A percentile compares a stretch with the other conserved stretches of the same genome.
These are phyloP conservation scores for Typhlomys cinereus DNA, from an alignment of 2,113 vertebrate species.

Conservation along the genomic window DNA sequence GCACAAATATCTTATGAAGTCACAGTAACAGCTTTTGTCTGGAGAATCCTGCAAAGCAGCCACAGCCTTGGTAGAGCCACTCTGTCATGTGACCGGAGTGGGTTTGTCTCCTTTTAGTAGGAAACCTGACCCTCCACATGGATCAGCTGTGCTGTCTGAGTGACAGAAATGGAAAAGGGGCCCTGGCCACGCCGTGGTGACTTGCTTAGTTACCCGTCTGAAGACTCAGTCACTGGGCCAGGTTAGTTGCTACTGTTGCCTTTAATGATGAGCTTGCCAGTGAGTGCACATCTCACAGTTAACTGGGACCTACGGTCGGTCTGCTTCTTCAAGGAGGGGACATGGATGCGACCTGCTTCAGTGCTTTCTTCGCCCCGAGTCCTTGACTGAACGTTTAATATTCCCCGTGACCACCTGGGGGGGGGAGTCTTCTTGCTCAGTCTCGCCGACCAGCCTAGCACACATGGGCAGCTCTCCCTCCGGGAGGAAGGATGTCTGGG, in stretches of 20 bases:
- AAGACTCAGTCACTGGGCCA: slow-evolving; percentile 82
- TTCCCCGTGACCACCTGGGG: slow-evolving; percentile 89
- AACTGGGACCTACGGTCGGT: slow-evolving; percentile 87
- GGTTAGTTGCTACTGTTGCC: slow-evolving; percentile 85
- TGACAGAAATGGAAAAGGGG: slow-evolving; percentile 55
- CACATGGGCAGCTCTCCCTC: slow-evolving; percentile 95
- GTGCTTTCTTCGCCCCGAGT: slow-evolving; percentile 91
- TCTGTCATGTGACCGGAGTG: slow-evolving; percentile 29
- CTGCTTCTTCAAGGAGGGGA: slow-evolving; percentile 91
- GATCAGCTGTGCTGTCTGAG: slow-evolving; percentile 41
- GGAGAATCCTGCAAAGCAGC: slow-evolving; percentile 39
- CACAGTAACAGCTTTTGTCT: not conserved
- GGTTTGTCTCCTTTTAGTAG: slow-evolving; percentile 33
- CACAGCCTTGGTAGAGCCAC: not conserved
- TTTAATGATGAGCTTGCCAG: slow-evolving; percentile 89
- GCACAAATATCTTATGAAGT: not conserved
- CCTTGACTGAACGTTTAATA: slow-evolving; percentile 90
- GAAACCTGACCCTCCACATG: slow-evolving; percentile 21
- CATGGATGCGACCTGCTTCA: slow-evolving; percentile 89
- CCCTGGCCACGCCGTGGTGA: slow-evolving; percentile 64
- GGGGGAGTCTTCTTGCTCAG: slow-evolving; percentile 87
- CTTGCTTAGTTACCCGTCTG: slow-evolving; percentile 78
- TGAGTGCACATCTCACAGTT: slow-evolving; percentile 93
- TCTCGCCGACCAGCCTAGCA: slow-evolving; percentile 90
- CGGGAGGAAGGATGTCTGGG: slow-evolving; percentile 93